A percentile compares a stretch with the other conserved stretches of the same genome.
These are phyloP conservation scores for Paedocypris micromegethes DNA, from an alignment of 2,797 vertebrate genomes.

Conservation along the genomic window DNA sequence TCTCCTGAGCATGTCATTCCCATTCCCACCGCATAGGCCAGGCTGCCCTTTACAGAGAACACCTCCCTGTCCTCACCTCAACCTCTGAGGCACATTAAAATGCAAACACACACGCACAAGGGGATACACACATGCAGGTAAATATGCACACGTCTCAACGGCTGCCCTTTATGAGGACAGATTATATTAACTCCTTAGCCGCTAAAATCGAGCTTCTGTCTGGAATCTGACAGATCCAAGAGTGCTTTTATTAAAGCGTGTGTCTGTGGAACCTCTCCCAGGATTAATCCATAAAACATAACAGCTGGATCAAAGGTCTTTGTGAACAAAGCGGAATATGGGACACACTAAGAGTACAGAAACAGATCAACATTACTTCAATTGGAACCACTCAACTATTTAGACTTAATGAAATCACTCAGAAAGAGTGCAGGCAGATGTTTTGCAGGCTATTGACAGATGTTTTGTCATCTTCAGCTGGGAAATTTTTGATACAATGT, in stretches of 20 bases:
- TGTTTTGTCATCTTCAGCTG: not conserved
- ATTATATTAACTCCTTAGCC: slow-evolving; percentile 32
- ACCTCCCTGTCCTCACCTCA: slow-evolving; percentile 32
- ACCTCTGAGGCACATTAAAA: slow-evolving; percentile 26
- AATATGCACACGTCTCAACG: slow-evolving; percentile 28
- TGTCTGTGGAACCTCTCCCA: slow-evolving; percentile 13
- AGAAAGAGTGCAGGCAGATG: not conserved
- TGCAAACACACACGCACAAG: slow-evolving; percentile 22
- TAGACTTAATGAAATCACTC: not conserved
- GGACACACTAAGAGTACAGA: not conserved
- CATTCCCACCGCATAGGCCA: slow-evolving; percentile 35
- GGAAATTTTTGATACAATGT: not conserved
- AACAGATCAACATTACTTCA: not conserved
- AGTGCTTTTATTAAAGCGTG: slow-evolving; percentile 29
- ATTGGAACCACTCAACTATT: not conserved
- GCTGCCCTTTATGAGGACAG: slow-evolving; percentile 32
- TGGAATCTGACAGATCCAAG: slow-evolving; percentile 9
- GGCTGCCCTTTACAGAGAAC: slow-evolving; percentile 26
- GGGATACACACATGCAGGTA: slow-evolving; percentile 8
- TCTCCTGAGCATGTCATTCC: slow-evolving; percentile 50
- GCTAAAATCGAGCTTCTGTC: slow-evolving; percentile 20
- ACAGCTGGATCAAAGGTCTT: slow-evolving; percentile 16
- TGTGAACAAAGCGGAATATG: slow-evolving; percentile 11
- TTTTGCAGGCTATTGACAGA: not conserved
- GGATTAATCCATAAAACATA: slow-evolving; percentile 31